Base-by-base conservation (phyloP, 2,113 vertebrate species). In the Prionailurus viverrinus region DNA sequence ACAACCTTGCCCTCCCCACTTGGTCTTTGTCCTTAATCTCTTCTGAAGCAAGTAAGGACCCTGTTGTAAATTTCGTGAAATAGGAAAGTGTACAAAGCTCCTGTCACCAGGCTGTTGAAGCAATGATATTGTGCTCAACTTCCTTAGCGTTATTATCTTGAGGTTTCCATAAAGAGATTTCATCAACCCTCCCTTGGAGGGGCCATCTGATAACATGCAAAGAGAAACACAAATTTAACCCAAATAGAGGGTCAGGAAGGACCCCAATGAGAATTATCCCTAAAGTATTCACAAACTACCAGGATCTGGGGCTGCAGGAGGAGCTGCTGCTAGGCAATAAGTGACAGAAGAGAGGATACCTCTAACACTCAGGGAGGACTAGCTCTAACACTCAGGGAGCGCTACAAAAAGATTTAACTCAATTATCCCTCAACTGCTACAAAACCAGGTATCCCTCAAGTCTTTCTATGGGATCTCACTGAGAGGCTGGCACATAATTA, bases 1-100 rank as follows among this genome's bases (percentile, higher is more conserved):
- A 76, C 12, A 68, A 48, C 12, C 39, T 41, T 36, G n/a, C 61
- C 12, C 71, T 89, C 41, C 33, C 21, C 25, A 51, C 55, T 71
- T 84, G 36, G 23, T 78, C 63, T 66, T 93, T 45, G 7, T 39
- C 69, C 51, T 63, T 69, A 68, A 69, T 39, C n/a, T 85, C 69
- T 85, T 53, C 63, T 65, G 45, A 85, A 85, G 27, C 76, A 61
- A 94, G 36, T 36, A 31, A 90, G 45, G 79, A 73, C 10, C 25
- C 82, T 66, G 51, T 55, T 89, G 39, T 73, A 85, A 93, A 86
- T 51, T 85, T 89, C 80, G 73, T 27, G 55, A 85, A 95, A 73
- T 51, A 97, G 85, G 36, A 90, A 84, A 71, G 15, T 89, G 71
- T 89, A 65, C 71, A 89, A 29, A 89, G 80, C 29, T 95, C 53